Percentiles rank a stretch among this genome's conserved stretches.
Evolutionary conservation across 1,140 invertebrate genomes (phyloP).

Genomic region (Anastatus disparis): DNA sequence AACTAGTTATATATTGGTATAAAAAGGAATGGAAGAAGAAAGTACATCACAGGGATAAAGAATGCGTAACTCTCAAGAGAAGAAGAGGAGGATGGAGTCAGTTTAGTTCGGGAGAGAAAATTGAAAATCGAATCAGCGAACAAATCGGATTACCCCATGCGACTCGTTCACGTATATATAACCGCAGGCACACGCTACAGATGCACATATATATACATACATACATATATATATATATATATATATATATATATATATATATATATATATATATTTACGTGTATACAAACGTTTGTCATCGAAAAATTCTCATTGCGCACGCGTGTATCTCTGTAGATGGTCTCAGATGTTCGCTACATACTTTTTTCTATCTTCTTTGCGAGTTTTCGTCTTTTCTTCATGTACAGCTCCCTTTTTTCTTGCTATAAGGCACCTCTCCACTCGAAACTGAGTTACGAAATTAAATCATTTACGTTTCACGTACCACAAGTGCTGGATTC

Average conservation of each 20-base stretch:
- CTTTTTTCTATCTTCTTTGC: too few species aligned
- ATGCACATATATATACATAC: background rate
- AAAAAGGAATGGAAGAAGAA: slow-evolving; percentile 42
- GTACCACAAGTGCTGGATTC: slow-evolving; percentile 32
- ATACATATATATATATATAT: background rate
- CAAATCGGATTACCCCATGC: slow-evolving; percentile 57
- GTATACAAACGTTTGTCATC: background rate
- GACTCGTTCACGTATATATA: slow-evolving; percentile 50
- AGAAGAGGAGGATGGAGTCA: slow-evolving; percentile 44
- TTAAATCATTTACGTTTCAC: slow-evolving; percentile 48
- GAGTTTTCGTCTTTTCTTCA: slow-evolving; percentile 3
- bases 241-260: too few species aligned
- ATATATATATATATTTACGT: background rate
- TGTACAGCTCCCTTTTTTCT: slow-evolving; percentile 6
- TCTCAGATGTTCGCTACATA: background rate
- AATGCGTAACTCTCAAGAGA: slow-evolving; percentile 50
- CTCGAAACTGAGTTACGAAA: slow-evolving; percentile 37
- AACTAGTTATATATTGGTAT: slow-evolving; percentile 11
- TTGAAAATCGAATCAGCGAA: slow-evolving; percentile 59
- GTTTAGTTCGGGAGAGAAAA: slow-evolving; percentile 48
- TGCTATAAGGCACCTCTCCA: background rate
- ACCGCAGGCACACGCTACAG: slow-evolving; percentile 46
- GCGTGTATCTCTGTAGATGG: background rate
- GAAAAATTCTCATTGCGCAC: background rate
- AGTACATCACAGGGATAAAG: slow-evolving; percentile 39